These are phyloP conservation scores for Synergus itoensis DNA, from an alignment of 2,888 invertebrate species.

Conservation along the genomic window DNA sequence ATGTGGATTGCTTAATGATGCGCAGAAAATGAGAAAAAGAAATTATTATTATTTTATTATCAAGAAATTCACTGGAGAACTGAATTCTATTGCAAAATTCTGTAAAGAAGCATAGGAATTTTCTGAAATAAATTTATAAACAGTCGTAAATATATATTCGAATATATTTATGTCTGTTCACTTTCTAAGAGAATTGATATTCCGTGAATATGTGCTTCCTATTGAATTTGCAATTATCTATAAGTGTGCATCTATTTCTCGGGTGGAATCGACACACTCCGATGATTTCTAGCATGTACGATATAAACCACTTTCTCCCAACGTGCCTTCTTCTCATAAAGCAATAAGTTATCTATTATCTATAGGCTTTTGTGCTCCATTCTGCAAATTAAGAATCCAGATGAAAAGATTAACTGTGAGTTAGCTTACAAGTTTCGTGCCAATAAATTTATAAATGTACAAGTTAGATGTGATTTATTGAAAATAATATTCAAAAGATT, in stretches of 20 bases:
- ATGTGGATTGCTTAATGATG: neutral
- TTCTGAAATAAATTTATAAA: neutral
- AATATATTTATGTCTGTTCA: neutral
- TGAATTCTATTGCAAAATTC: neutral
- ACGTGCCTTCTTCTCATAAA: neutral
- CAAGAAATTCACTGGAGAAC: too few relatives aligned
- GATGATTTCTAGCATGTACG: neutral
- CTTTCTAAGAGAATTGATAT: neutral
- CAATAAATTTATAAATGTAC: slow-evolving; percentile 16
- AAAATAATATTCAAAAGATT: neutral
- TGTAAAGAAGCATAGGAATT: neutral
- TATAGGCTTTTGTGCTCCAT: slow-evolving; percentile 3
- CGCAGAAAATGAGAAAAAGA: too few relatives aligned
- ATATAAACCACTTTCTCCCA: neutral
- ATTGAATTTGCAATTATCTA: slow-evolving; percentile 8
- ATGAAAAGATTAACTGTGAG: neutral
- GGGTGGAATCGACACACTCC: slow-evolving; percentile 6
- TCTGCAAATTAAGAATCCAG: slow-evolving; percentile 1
- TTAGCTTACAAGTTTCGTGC: neutral
- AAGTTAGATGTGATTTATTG: slow-evolving; percentile 31
- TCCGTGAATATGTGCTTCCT: neutral
- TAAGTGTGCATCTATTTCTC: neutral
- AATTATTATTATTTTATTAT: too few relatives aligned
- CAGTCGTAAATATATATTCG: neutral
- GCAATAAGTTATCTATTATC: slow-evolving; percentile 12